A percentile compares a stretch with the other conserved stretches of the same genome.
phyloP scores from a whole-genome alignment of 2,797 vertebrate species.

The Acanthurus leucopareius region DNA sequence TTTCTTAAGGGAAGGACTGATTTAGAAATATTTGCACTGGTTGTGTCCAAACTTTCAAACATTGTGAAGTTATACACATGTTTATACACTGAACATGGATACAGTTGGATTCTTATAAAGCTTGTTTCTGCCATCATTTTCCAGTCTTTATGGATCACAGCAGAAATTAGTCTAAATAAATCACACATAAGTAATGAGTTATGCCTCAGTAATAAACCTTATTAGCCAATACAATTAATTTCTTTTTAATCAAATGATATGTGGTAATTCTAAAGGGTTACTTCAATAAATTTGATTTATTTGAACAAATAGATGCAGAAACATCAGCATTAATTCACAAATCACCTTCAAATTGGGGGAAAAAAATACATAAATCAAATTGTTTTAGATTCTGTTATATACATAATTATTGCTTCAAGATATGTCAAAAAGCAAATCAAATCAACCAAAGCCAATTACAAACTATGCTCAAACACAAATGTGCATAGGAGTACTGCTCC shows the following conservation, averaged over 20 bases:
- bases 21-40: not conserved
- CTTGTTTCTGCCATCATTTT: not conserved
- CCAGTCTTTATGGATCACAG: not conserved
- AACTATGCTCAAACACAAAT: not conserved
- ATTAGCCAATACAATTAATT: not conserved
- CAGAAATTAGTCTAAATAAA: not conserved
- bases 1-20: not conserved
- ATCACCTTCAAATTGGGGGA: not conserved
- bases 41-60: not conserved
- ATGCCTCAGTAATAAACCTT: not conserved
- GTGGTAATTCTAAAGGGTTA: not conserved
- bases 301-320: not conserved
- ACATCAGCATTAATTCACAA: not conserved
- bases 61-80: not conserved
- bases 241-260: not conserved
- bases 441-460: not conserved
- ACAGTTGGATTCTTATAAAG: not conserved
- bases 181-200: not conserved
- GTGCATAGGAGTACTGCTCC: conserved; percentile 27
- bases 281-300: not conserved
- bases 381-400: not conserved
- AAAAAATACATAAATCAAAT: not conserved
- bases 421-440: not conserved
- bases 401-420: not conserved
- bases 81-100: not conserved